Percentiles rank a stretch among this genome's conserved stretches.
Conservation (phyloP, 2,888 invertebrate species). For the Cheilosia vulpina region DNA sequence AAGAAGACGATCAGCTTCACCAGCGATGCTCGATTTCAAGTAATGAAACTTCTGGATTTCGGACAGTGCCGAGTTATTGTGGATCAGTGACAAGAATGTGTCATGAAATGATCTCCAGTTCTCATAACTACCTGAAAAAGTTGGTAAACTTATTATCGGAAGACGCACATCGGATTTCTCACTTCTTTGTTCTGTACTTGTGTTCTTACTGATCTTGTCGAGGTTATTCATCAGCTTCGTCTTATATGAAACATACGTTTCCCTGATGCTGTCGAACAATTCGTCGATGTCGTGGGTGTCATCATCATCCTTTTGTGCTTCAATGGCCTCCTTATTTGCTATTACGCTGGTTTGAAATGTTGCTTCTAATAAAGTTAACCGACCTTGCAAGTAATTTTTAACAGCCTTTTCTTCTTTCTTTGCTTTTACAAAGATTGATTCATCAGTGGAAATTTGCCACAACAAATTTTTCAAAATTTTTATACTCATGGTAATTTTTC, state of each 20-base stretch:
- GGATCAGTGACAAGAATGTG: not conserved
- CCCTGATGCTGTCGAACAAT: not conserved
- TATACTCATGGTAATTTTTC: no score
- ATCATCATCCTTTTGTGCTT: not conserved
- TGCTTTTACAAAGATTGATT: no score
- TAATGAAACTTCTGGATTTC: conserved; percentile 10
- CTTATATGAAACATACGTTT: not conserved
- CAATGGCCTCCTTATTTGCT: not conserved
- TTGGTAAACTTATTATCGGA: not conserved
- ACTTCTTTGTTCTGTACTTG: no score
- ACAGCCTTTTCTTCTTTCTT: not conserved
- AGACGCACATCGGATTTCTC: not conserved
- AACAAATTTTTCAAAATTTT: no score
- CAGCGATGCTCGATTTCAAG: conserved; percentile 5
- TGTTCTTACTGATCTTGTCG: not conserved
- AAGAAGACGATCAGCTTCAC: conserved; percentile 5
- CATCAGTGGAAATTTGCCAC: no score
- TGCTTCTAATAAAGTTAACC: not conserved
- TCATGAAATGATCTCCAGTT: no score
- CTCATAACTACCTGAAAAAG: no score
- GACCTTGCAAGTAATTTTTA: not conserved
- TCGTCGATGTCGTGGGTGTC: conserved; percentile 5
- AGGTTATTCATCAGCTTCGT: not conserved
- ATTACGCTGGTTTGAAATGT: not conserved
- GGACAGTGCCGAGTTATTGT: not conserved